Conservation (phyloP, 1,140 invertebrate genomes). For the Macrostomum lignano region DNA sequence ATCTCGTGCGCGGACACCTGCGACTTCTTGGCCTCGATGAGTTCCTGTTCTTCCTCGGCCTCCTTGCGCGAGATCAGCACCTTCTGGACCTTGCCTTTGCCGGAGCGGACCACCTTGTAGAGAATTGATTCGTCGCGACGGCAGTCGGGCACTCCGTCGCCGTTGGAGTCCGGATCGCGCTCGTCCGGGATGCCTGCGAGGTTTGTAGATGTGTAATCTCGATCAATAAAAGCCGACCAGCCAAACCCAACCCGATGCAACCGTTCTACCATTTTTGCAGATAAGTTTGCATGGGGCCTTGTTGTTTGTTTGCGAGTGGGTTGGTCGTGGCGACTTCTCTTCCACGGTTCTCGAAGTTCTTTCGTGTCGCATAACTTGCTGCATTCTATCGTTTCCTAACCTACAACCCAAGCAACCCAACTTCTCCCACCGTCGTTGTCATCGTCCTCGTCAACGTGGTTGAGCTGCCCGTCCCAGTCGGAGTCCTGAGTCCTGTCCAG, state of each 20-base stretch:
- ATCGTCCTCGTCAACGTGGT: constrained; percentile 7
- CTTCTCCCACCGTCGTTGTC: constrained; percentile 6
- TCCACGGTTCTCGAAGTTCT: too few relatives aligned
- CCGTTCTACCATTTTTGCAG: too few relatives aligned
- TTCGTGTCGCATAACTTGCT: too few relatives aligned
- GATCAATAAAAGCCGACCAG: too few relatives aligned
- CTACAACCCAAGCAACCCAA: too few relatives aligned
- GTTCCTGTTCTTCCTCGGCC: constrained; percentile 6
- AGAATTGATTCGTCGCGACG: constrained; percentile 6
- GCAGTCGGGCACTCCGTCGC: constrained; percentile 11
- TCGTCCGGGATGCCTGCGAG: constrained; percentile 7
- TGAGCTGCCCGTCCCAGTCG: constrained; percentile 6
- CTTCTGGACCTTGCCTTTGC: constrained; percentile 1
- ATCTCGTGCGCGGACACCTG: too few relatives aligned
- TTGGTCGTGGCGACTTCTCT: too few relatives aligned
- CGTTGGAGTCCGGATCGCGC: constrained; percentile 9
- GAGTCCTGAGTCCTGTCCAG: constrained; percentile 6
- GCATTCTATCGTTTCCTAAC: too few relatives aligned
- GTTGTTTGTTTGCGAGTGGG: too few relatives aligned
- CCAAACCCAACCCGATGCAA: too few relatives aligned
- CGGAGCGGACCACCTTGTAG: neutral
- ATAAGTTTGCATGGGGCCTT: too few relatives aligned
- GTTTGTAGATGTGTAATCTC: too few relatives aligned
- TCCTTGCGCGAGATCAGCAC: constrained; percentile 3
- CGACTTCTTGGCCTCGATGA: constrained; percentile 3